Base-by-base conservation (phyloP, 2,113 vertebrate species). In the Kryptolebias marmoratus region DNA sequence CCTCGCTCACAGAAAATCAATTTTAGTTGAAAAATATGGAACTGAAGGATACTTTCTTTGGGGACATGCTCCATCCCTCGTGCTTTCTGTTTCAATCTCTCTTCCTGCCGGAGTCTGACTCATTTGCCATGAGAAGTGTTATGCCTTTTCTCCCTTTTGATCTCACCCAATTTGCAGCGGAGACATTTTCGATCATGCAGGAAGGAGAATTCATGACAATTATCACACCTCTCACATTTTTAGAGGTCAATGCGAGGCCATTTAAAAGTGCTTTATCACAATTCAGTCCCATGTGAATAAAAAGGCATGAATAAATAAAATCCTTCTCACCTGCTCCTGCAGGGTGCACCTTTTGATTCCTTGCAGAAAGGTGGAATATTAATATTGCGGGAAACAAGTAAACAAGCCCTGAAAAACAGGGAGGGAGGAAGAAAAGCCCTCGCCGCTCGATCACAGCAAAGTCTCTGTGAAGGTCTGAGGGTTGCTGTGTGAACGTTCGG, bases 1-100 rank as follows among this genome's bases (percentile, higher is more conserved):
- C 60, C 68, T 68, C 61, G 81, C 79, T 77, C 77, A 36, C 7
- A 75, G 68, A 85, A 88, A 87, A 85, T 89, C 71, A 54, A 80
- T 84, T 85, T 86, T 1, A 3, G 64, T 48, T 75, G 69, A 76
- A 87, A 88, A 82, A 80, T 73, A 77, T 75, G 63, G 56, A 81
- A 83, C 58, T 87, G 83, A 79, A 82, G 74, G 79, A 87, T 80
- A 71, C 62, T 74, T 77, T 78, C 68, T 70, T 50, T 77, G 53
- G 56, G 62, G 28, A 78, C 52, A 83, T 79, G 75, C 54, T 81
- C 68, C 62, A 75, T 79, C 86, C 72, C 72, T 75, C 71, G 30
- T 42, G 73, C 67, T 74, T 61, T 71, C 39, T 15, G 58, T 67
- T 68, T 62, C 67, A 56, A 49, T 66, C 63, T 61, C 54, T 66